Conservation (phyloP, 2,113 vertebrate genomes). For the Octodon degus region DNA sequence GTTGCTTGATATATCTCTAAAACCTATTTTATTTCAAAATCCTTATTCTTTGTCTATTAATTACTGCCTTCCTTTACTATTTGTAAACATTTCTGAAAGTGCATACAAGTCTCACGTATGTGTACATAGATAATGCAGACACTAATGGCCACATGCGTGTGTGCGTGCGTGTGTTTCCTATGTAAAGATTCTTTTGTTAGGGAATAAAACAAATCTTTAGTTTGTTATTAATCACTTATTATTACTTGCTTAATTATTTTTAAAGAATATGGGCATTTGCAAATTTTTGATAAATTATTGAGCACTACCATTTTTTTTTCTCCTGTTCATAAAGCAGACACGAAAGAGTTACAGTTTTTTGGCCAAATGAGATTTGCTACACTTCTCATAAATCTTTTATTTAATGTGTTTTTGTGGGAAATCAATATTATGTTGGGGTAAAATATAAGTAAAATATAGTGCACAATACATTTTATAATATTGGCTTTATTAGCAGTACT, state of each 20-base stretch:
- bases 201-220: not conserved
- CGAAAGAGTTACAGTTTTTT: conserved; percentile 78
- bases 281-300: conserved; percentile 67
- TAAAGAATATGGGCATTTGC: conserved; percentile 57
- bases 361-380: conserved; percentile 83
- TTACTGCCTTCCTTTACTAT: conserved; percentile 59
- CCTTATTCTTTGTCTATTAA: not conserved
- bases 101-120: not conserved
- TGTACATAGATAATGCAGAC: not conserved
- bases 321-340: conserved; percentile 76
- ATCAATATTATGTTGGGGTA: conserved; percentile 83
- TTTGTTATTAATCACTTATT: conserved; percentile 55
- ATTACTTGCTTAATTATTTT: conserved; percentile 72
- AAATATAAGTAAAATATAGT: conserved; percentile 83
- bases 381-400: conserved; percentile 83
- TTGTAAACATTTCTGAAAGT: conserved; percentile 56
- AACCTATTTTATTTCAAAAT: conserved; percentile 71
- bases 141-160: not conserved
- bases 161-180: not conserved
- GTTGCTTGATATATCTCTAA: conserved; percentile 53
- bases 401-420: conserved; percentile 83
- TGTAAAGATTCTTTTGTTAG: not conserved
- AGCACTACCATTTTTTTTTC: conserved; percentile 64
- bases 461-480: conserved; percentile 77
- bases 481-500: conserved; percentile 66